These are phyloP conservation scores for Pelmatolapia mariae DNA, from an alignment of 2,113 vertebrate genomes.

Conservation along the genomic window DNA sequence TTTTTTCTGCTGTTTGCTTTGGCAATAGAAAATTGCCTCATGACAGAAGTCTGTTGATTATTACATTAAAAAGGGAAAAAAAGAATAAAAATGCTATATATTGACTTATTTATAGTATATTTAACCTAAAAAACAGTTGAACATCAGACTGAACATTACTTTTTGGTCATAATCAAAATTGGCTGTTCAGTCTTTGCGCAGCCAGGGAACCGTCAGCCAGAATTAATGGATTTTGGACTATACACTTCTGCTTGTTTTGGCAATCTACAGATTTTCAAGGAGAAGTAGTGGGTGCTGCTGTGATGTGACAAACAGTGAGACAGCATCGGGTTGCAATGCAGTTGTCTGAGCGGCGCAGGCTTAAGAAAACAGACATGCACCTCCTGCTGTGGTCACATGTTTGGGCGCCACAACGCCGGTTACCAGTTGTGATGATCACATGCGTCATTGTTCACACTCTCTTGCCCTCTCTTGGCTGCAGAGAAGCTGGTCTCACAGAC, in stretches of 20 bases:
- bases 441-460: background rate
- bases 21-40: background rate
- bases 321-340: background rate
- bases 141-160: background rate
- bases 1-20: background rate
- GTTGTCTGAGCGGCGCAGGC: background rate
- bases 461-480: background rate
- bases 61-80: background rate
- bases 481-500: background rate
- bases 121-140: background rate
- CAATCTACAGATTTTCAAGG: background rate
- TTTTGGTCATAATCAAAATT: background rate
- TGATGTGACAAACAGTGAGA: background rate
- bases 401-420: background rate
- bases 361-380: conserved; percentile 7
- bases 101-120: background rate
- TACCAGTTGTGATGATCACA: background rate
- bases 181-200: background rate
- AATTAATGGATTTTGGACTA: background rate
- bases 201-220: background rate
- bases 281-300: background rate
- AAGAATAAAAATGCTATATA: background rate
- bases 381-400: conserved; percentile 7
- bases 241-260: background rate
- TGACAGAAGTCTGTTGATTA: background rate